Evolutionary conservation across 2,797 vertebrate genomes (phyloP), one percentile per base, ranked within the genome.

Genomic region (Macrochelys suwanniensis): DNA sequence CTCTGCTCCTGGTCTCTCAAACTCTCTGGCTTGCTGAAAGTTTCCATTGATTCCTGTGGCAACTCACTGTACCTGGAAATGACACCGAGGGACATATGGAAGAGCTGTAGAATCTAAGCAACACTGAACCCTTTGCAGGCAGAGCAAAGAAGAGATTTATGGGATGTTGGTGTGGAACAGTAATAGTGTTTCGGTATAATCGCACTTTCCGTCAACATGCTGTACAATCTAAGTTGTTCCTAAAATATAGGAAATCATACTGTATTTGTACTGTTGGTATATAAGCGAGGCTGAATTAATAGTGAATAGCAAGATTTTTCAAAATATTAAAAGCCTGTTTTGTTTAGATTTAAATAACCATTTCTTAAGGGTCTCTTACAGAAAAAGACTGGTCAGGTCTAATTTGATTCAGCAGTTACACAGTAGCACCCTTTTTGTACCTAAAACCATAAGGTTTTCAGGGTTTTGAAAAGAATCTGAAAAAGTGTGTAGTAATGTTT

Each of bases 1-100:
- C 51, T 59, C 37, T 96, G 42, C 78, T 84, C 49, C 84, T 90
- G 86, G 84, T 86, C 85, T 86, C 85, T 77, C 89, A 95, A 92
- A 84, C 77, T 91, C 78, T 68, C 80, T 90, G 79, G 51, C 6
- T 31, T 45, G n/a, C n/a, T 54, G 50, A 84, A 71, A 84, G 71
- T 45, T 26, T 76, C 25, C 25, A 76, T 13, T 47, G 23, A 74
- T 28, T 84, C 37, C 25, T 74, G 50, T 88, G 42, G 21, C 85
- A 94, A 42, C 33, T 85, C 87, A 17, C 37, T 86, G 5, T 85
- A 2, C 45, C 89, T 93, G 45, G 8, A 85, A 94, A 76, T 82
- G 59, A 68, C 81, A 33, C 2, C 57, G 53, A 50, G 33, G 87
- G 68, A 26, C 94, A 61, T 84, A 93, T 9, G 4, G n/a, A 90